A percentile compares a stretch with the other conserved stretches of the same genome.
Conservation (phyloP, 2,113 vertebrate species). For the Vimba vimba region DNA sequence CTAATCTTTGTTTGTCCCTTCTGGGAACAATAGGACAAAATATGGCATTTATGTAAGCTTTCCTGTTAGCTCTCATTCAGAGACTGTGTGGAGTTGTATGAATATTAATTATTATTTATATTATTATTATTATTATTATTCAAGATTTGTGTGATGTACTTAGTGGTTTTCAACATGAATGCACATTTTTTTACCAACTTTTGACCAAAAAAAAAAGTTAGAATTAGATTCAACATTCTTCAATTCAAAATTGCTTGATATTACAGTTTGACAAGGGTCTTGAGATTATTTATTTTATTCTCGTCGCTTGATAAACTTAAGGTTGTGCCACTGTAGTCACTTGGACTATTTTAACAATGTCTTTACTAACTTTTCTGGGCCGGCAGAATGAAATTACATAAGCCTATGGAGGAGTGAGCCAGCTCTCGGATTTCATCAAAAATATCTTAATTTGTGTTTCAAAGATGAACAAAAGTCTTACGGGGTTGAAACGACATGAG, state of each 20-base stretch:
- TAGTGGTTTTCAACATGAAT: not conserved
- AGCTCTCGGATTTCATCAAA: too few species aligned
- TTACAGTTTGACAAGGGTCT: not conserved
- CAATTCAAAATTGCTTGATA: not conserved
- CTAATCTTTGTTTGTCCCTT: slow-evolving; percentile 26
- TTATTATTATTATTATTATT: too few species aligned
- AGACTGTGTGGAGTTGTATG: not conserved
- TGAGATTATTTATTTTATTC: not conserved
- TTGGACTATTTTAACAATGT: too few species aligned
- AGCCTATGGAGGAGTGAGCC: too few species aligned
- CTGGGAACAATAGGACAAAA: slow-evolving; percentile 18
- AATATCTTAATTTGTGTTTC: too few species aligned
- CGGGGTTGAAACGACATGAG: too few species aligned
- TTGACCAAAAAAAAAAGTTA: not conserved
- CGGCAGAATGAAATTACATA: too few species aligned
- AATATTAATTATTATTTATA: not conserved
- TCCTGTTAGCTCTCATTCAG: not conserved
- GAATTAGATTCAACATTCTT: not conserved
- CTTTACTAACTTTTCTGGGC: too few species aligned
- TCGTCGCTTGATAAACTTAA: too few species aligned
- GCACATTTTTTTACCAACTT: not conserved
- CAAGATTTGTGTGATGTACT: not conserved
- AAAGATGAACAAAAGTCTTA: too few species aligned
- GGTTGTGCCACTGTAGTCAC: too few species aligned
- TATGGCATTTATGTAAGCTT: not conserved